These are phyloP conservation scores for Galbula dea DNA, from an alignment of 2,113 vertebrate species.

Conservation along the genomic window DNA sequence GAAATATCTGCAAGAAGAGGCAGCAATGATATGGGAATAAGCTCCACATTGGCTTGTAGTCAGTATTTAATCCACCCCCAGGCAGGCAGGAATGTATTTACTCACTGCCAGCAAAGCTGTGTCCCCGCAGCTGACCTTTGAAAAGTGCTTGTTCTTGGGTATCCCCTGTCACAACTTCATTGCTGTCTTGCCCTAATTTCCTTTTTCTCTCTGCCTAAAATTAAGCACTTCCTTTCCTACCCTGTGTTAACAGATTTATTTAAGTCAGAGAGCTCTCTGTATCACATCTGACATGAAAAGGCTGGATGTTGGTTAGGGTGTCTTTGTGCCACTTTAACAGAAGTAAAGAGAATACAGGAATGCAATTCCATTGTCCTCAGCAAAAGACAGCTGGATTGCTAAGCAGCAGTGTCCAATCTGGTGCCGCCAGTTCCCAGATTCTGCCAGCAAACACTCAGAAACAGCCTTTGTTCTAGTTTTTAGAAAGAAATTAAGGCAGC, in stretches of 20 bases:
- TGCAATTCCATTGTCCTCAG: not conserved
- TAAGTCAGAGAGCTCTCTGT: not conserved
- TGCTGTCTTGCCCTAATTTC: not conserved
- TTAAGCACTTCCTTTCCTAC: not conserved
- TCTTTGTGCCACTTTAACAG: not conserved
- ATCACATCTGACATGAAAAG: not conserved
- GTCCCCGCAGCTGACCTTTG: not conserved
- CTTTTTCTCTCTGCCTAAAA: not conserved
- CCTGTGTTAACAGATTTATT: not conserved
- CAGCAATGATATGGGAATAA: not conserved
- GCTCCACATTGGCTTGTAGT: not conserved
- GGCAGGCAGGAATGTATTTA: not conserved
- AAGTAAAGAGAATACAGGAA: not conserved
- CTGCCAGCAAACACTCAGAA: not conserved
- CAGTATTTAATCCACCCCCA: not conserved
- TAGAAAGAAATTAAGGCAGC: not conserved
- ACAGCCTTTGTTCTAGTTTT: conserved; percentile 1
- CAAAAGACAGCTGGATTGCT: not conserved
- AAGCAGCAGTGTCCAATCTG: not conserved
- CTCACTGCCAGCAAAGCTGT: not conserved
- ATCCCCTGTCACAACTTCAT: not conserved
- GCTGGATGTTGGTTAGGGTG: not conserved
- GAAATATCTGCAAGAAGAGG: not conserved
- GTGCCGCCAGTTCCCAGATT: not conserved
- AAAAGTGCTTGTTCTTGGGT: not conserved